These are phyloP conservation scores for Peromyscus polionotus DNA, from an alignment of 2,113 vertebrate genomes.

Conservation along the genomic window DNA sequence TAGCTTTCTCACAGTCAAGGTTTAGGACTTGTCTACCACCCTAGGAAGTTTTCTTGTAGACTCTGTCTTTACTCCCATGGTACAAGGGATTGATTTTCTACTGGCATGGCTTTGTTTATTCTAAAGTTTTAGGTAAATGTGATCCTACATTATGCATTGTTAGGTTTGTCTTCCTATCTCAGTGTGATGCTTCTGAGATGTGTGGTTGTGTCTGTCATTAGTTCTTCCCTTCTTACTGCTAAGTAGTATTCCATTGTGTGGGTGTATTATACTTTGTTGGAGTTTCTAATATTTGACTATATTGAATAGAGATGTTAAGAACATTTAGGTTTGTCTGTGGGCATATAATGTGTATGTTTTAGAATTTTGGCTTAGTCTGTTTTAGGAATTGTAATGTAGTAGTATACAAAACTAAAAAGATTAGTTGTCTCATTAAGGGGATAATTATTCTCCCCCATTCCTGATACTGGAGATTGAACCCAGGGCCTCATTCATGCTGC, in stretches of 20 bases:
- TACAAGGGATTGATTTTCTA: constrained; percentile 14
- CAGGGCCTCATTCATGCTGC: background rate
- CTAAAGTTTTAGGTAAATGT: constrained; percentile 45
- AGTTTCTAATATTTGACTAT: constrained; percentile 24
- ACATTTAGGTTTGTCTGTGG: constrained; percentile 7
- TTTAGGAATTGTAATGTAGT: constrained; percentile 28
- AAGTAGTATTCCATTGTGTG: background rate
- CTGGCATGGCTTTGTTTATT: constrained; percentile 24
- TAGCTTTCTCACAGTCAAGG: constrained; percentile 7
- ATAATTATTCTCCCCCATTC: background rate
- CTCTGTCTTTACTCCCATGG: constrained; percentile 6
- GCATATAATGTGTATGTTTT: background rate
- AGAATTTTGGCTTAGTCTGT: background rate
- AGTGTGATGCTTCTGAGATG: constrained; percentile 16
- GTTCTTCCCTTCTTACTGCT: constrained; percentile 32
- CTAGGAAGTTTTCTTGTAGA: background rate
- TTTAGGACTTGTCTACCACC: background rate
- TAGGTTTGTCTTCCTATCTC: constrained; percentile 30
- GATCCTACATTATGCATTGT: background rate
- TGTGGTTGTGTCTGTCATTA: background rate
- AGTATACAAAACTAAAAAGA: constrained; percentile 12
- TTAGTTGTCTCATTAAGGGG: background rate
- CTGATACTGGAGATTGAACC: background rate
- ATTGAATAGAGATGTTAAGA: constrained; percentile 6
- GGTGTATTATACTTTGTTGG: constrained; percentile 30